Evolutionary conservation across 2,113 vertebrate genomes (phyloP).

Genomic region (Brienomyrus longianalis): DNA sequence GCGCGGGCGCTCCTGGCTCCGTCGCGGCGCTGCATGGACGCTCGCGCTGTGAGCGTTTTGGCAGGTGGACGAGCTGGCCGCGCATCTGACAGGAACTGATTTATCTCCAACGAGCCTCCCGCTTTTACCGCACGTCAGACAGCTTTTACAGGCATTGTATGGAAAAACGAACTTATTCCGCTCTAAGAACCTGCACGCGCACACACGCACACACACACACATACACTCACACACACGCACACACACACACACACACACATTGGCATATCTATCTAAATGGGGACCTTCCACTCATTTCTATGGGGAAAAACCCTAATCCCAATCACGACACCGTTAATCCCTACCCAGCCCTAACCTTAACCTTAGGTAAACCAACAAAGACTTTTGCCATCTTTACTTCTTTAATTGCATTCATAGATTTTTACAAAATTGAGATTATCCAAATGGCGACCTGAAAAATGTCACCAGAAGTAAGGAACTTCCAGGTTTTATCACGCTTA

Average conservation of each 20-base stretch:
- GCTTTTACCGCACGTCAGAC: neutral
- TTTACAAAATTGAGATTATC: no score
- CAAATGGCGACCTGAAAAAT: no score
- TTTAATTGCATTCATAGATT: no score
- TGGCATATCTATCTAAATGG: no score
- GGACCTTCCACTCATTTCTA: no score
- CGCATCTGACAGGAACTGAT: neutral
- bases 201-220: neutral
- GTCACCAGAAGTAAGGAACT: no score
- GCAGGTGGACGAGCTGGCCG: neutral
- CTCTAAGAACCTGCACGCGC: neutral
- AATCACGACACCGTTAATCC: no score
- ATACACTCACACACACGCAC: neutral
- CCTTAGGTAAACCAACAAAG: no score
- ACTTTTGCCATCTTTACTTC: no score
- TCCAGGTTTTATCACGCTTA: neutral
- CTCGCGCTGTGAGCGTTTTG: neutral
- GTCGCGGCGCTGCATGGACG: no score
- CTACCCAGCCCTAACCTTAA: no score
- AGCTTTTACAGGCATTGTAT: neutral
- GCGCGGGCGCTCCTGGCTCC: neutral
- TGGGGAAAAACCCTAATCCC: no score
- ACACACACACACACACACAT: neutral
- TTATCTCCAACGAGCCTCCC: neutral
- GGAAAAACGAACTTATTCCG: neutral